Conservation (phyloP, 2,113 vertebrate species). For the Barnardius zonarius region DNA sequence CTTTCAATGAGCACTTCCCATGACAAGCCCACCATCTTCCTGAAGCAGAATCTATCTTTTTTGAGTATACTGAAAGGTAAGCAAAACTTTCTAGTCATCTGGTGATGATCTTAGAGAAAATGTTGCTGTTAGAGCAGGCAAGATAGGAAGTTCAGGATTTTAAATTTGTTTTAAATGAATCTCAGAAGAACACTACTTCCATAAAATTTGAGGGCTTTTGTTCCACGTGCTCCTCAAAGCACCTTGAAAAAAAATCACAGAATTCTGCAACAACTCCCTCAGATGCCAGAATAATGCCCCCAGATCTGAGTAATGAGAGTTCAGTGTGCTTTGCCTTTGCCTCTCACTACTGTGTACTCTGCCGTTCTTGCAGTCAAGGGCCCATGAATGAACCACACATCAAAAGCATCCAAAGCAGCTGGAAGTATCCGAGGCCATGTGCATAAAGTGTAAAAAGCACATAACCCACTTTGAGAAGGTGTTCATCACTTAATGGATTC, state of each 20-base stretch:
- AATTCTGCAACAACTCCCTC: neutral
- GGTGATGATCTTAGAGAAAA: neutral
- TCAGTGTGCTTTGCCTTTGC: neutral
- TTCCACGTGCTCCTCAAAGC: neutral
- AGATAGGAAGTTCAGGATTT: neutral
- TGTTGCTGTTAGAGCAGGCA: neutral
- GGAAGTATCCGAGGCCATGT: neutral
- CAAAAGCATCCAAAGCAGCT: neutral
- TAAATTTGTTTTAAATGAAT: neutral
- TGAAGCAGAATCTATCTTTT: constrained; percentile 37
- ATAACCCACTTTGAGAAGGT: neutral
- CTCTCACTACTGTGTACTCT: neutral
- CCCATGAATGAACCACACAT: neutral
- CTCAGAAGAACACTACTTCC: neutral
- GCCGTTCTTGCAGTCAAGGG: neutral
- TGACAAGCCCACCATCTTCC: neutral
- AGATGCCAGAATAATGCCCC: neutral
- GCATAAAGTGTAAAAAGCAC: neutral
- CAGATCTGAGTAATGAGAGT: neutral
- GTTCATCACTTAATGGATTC: neutral
- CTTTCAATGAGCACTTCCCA: neutral
- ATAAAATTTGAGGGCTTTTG: neutral
- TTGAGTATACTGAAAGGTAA: neutral
- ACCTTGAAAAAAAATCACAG: neutral
- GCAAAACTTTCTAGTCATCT: constrained; percentile 12